Base-by-base conservation (phyloP, 2,888 invertebrate genomes). In the Morpho achilles region DNA sequence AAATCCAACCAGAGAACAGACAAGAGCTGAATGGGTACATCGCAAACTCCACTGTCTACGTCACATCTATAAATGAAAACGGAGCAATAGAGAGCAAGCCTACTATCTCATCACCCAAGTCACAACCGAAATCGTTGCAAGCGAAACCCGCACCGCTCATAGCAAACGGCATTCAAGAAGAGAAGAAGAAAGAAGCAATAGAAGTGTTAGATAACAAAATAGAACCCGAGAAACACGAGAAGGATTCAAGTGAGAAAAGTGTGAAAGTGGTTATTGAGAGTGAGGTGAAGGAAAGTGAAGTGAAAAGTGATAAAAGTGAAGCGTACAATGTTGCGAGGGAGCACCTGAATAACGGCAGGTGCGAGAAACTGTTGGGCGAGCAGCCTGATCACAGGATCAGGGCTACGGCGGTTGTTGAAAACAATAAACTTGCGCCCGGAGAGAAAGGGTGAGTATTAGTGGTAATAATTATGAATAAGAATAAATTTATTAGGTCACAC, bases 11-110 rank as follows among this genome's bases (percentile, higher is more conserved):
- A 32, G 88, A 88, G 61, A 89, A 86, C 71, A 70, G 83, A 56
- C 82, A 85, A 68, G 96, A 95, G 71, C 88, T 95, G 66, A 96
- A 96, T 92, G 96, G 96, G 62, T 94, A 96, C 77, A 95, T 95
- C 74, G 95, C 95, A 77, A 95, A 94, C 77, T 94, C 95, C 59
- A 95, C 95, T 58, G 96, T 96, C 69, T 96, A 96, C 92, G 96
- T 96, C 68, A 96, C 96, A 65, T 95, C 95, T 67, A 94, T 95
- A 53, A 87, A 87, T 80, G 90, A 91, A 69, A 87, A 91, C 82
- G 86, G 91, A 62, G 78, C 91, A 8, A 87, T 89, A 71, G 87
- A 90, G 63, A 83, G 79, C 66, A 87, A 89, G 63, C 89, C 91
- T 1, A 87, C 84, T 3, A 87, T 85, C 72, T 87, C 89, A 6